Evolutionary conservation across 2,113 vertebrate genomes (phyloP), one percentile per base, ranked within the genome.

Genomic region (Gavialis gangeticus): DNA sequence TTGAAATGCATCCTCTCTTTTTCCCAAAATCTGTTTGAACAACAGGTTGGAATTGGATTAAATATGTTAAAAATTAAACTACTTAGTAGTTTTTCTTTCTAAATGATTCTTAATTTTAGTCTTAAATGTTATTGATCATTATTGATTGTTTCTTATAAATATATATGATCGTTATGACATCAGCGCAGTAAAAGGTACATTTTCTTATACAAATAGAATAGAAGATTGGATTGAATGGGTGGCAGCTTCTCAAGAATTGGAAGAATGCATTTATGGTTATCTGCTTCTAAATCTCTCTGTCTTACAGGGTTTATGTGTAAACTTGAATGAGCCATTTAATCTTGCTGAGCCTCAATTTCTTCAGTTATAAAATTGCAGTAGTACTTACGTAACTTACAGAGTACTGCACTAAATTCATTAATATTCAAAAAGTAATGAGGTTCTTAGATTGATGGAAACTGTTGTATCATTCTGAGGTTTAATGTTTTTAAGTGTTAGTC

Each of bases 1-100:
- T 96, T 97, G 94, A 97, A 97, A 97, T 6, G 1, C 97, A 30
- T 98, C 96, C 46, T 12, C 10, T 56, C 22, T 62, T 81, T 21
- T 1, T 10, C 55, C 18, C 62, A 30, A 67, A 73, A 87, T 82
- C 66, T 2, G 60, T 73, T 73, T 34, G 34, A 85, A 27, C 80
- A 11, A 16, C 64, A 67, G 34, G n/a, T 76, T 91, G 89, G 60
- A 56, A 37, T 46, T 28, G 9, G 19, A 28, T 46, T 67, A 30
- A 67, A n/a, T 80, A 0, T 54, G 4, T 67, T 84, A 46, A 46
- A 46, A 46, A 46, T 85, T 54, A 87, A 89, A n/a, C 46, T 27
- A 69, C 6, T 3, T 2, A 25, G 27, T 27, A 3, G 27, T 18
- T 15, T 24, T 78, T 56, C 83, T 90, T 84, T 28, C 18, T 10